Percentiles rank a stretch among this genome's conserved stretches.
Evolutionary conservation across 2,888 invertebrate genomes (phyloP).

Genomic region (Polyploca ridens): DNA sequence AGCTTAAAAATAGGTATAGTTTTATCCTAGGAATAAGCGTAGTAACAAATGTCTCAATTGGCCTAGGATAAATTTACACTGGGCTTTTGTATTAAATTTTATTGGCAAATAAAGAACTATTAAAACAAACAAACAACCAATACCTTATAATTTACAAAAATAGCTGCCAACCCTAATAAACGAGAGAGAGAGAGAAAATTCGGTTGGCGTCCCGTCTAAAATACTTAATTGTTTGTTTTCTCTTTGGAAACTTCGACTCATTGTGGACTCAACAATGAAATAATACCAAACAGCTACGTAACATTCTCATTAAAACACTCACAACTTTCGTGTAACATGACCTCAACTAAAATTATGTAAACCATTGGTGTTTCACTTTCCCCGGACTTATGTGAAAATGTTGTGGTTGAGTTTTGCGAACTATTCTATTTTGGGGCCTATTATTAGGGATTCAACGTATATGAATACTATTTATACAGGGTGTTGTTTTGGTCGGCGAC

Average conservation of each 20-base stretch:
- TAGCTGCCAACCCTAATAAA: neutral
- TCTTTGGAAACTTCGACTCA: neutral
- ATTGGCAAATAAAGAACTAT: too few species aligned
- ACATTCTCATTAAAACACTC: neutral
- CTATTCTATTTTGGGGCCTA: neutral
- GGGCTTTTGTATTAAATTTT: too few species aligned
- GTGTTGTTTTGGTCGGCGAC: too few species aligned
- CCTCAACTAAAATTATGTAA: neutral
- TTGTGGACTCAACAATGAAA: conserved; percentile 7
- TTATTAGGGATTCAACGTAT: neutral
- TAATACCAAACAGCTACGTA: conserved; percentile 1
- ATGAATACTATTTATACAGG: neutral
- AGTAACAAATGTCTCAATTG: too few species aligned
- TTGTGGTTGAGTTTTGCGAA: neutral
- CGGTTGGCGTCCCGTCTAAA: conserved; percentile 1
- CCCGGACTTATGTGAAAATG: neutral
- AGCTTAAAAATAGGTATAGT: too few species aligned
- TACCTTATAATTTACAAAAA: neutral
- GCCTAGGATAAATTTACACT: too few species aligned
- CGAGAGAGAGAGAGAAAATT: neutral
- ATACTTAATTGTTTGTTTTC: conserved; percentile 9
- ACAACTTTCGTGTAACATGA: neutral
- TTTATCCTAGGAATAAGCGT: too few species aligned
- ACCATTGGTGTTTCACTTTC: neutral
- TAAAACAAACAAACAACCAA: too few species aligned